phyloP scores from a whole-genome alignment of 30 jellyfish, hydroid and myxozoan species.

The Aurelia sp. region DNA sequence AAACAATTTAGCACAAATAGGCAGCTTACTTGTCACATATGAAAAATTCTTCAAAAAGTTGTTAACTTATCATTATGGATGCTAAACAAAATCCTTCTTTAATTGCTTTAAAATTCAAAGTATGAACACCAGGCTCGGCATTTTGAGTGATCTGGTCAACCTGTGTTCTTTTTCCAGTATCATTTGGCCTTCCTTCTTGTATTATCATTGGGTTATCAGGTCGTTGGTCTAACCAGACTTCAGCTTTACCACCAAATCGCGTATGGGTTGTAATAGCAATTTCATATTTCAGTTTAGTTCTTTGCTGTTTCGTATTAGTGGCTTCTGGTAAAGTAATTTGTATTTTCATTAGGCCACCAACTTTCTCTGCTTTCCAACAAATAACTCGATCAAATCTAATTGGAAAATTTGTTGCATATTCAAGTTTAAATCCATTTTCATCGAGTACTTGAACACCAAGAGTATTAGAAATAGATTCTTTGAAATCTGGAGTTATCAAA shows the following conservation, averaged over 20 bases:
- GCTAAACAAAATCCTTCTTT: constrained; percentile 90
- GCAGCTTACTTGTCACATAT: too few relatives aligned
- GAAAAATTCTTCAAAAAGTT: too few relatives aligned
- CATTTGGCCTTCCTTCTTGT: constrained; percentile 92
- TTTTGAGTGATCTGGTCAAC: constrained; percentile 85
- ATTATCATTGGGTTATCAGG: constrained; percentile 69
- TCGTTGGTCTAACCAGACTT: constrained; percentile 91
- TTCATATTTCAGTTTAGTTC: constrained; percentile 50
- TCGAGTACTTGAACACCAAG: constrained; percentile 75
- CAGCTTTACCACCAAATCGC: constrained; percentile 96
- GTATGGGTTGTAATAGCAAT: constrained; percentile 95
- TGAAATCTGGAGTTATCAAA: constrained; percentile 86
- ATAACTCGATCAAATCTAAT: constrained; percentile 93
- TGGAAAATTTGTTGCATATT: constrained; percentile 98
- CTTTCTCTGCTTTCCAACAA: constrained; percentile 95
- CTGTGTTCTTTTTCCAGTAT: constrained; percentile 97
- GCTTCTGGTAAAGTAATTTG: constrained; percentile 76
- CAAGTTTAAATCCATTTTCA: constrained; percentile 88
- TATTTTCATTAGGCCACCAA: constrained; percentile 70
- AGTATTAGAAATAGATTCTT: constrained; percentile 69
- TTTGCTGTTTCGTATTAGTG: neutral
- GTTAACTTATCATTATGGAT: constrained; percentile 79
- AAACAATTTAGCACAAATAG: too few relatives aligned
- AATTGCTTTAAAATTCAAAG: constrained; percentile 67
- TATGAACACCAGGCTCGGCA: constrained; percentile 91